Evolutionary conservation across 2,797 vertebrate species (phyloP).

Genomic region (Hippopotamyrus pictus): DNA sequence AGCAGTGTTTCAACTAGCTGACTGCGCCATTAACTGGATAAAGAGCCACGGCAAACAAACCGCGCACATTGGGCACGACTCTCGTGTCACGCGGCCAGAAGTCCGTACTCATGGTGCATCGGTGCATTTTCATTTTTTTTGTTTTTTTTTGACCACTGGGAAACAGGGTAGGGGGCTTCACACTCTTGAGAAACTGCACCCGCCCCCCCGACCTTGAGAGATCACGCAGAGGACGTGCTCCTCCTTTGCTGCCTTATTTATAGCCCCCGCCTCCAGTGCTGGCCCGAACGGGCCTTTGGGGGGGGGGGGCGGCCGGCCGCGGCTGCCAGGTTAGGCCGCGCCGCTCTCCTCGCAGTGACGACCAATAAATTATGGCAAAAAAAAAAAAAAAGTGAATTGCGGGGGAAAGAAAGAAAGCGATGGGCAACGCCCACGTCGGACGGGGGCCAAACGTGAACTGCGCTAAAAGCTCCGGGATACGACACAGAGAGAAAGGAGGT

Average conservation of each 20-base stretch:
- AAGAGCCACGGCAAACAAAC: not conserved
- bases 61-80: not conserved
- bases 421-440: not conserved
- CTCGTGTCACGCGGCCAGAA: not conserved
- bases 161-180: not conserved
- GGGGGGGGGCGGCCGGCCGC: not conserved
- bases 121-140: not conserved
- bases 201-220: constrained; percentile 1
- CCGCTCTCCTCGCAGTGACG: not conserved
- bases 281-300: constrained; percentile 11
- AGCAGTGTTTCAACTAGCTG: not conserved
- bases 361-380: constrained; percentile 8
- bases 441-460: not conserved
- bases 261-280: constrained; percentile 1
- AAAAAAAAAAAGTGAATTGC: not conserved
- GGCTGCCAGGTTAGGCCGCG: constrained; percentile 16
- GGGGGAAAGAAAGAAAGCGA: not conserved
- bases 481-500: not conserved
- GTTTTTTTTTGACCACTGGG: not conserved
- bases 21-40: not conserved
- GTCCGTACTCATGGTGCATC: not conserved
- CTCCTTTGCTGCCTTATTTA: constrained; percentile 4
- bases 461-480: not conserved
- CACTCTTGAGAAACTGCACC: not conserved
- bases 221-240: constrained; percentile 12